These are phyloP conservation scores for Hemiscyllium ocellatum DNA, from an alignment of 2,113 vertebrate genomes.

Conservation along the genomic window DNA sequence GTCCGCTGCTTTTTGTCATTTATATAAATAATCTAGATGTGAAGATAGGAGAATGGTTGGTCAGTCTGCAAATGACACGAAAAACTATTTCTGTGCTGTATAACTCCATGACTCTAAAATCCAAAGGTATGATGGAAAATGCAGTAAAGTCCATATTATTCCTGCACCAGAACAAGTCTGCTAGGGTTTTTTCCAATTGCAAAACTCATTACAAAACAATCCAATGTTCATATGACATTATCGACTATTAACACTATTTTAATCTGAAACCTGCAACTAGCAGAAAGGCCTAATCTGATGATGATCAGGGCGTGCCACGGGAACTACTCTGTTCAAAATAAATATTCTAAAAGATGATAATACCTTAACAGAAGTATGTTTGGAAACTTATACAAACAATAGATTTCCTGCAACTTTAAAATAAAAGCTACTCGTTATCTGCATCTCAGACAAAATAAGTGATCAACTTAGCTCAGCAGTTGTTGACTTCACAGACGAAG, in stretches of 20 bases:
- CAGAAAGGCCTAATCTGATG: not conserved
- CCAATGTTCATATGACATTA: not conserved
- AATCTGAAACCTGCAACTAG: not conserved
- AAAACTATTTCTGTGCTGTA: too few species aligned
- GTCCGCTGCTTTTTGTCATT: too few species aligned
- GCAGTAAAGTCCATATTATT: not conserved
- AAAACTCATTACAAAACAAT: not conserved
- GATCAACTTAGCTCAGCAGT: not conserved
- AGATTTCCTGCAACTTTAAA: not conserved
- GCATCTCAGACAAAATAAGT: not conserved
- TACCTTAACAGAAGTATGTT: not conserved
- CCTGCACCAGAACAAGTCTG: not conserved
- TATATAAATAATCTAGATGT: too few species aligned
- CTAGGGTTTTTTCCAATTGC: not conserved
- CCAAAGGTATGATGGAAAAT: not conserved
- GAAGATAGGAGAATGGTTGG: too few species aligned
- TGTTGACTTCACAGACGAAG: not conserved
- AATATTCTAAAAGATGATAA: not conserved
- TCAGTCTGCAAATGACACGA: too few species aligned
- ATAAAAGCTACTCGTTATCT: not conserved
- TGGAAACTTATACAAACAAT: not conserved
- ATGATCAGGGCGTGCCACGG: not conserved
- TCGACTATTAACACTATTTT: not conserved
- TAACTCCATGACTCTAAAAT: too few species aligned
- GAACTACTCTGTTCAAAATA: not conserved